Conservation (phyloP, 2,888 invertebrate genomes). For the Tuta absoluta region DNA sequence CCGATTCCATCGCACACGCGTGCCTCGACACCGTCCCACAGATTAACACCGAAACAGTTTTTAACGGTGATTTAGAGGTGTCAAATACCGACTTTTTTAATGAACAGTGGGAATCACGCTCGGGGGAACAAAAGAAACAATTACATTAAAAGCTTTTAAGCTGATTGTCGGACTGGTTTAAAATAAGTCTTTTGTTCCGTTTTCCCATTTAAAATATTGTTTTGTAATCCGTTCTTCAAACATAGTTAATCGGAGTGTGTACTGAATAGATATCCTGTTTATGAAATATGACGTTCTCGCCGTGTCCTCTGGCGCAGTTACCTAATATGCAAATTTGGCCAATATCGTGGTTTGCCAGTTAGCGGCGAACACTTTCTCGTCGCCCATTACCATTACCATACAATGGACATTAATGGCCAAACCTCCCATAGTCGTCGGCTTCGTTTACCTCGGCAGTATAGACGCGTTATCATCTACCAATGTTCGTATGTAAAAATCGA, state of each 20-base stretch:
- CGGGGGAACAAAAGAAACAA: constrained; percentile 20
- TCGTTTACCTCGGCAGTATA: constrained; percentile 16
- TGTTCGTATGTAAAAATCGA: constrained; percentile 12
- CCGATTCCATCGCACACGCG: constrained; percentile 27
- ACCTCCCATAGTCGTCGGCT: constrained; percentile 40
- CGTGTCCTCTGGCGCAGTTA: constrained; percentile 43
- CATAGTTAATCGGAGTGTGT: neutral
- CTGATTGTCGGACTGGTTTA: constrained; percentile 2
- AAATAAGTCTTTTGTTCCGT: constrained; percentile 6
- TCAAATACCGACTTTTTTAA: constrained; percentile 24
- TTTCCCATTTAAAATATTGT: constrained; percentile 11
- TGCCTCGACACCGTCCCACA: constrained; percentile 29
- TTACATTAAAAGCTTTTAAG: constrained; percentile 16
- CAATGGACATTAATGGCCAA: constrained; percentile 61
- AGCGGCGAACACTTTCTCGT: constrained; percentile 67
- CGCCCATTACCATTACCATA: constrained; percentile 61
- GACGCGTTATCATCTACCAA: constrained; percentile 6
- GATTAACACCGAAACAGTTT: constrained; percentile 37
- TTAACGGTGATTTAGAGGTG: constrained; percentile 38
- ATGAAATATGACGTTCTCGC: constrained; percentile 25
- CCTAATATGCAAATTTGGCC: constrained; percentile 66
- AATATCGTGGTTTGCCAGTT: constrained; percentile 65
- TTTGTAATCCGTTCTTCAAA: constrained; percentile 12
- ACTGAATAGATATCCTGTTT: constrained; percentile 9
- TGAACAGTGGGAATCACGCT: constrained; percentile 26